Conservation (phyloP, 2,113 vertebrate genomes). For the Excalfactoria chinensis region DNA sequence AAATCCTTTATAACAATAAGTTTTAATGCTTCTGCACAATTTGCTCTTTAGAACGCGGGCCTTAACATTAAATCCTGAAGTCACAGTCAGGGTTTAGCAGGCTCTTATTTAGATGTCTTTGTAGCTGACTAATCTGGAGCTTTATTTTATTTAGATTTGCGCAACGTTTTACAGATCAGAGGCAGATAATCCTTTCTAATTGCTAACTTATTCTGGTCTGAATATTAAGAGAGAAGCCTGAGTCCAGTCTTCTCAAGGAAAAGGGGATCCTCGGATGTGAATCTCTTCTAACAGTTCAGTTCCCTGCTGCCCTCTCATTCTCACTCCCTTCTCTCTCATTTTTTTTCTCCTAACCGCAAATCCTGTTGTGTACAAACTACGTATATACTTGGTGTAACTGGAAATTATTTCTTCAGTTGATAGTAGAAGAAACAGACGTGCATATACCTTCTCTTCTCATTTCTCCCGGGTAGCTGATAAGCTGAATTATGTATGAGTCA, state of each 20-base stretch:
- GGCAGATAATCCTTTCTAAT: slow-evolving; percentile 57
- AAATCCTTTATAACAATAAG: slow-evolving; percentile 41
- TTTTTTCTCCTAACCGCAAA: slow-evolving; percentile 28
- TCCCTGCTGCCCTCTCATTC: slow-evolving; percentile 38
- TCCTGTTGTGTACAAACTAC: slow-evolving; percentile 61
- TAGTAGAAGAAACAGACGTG: slow-evolving; percentile 59
- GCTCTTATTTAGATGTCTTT: slow-evolving; percentile 43
- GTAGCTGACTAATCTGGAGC: slow-evolving; percentile 46
- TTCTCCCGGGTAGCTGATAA: slow-evolving; percentile 74
- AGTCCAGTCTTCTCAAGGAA: slow-evolving; percentile 39
- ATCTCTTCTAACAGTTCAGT: background rate
- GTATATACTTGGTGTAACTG: slow-evolving; percentile 63
- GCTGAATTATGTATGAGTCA: slow-evolving; percentile 79
- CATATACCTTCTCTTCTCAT: slow-evolving; percentile 70
- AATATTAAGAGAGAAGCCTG: slow-evolving; percentile 21
- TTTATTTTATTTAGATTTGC: slow-evolving; percentile 61
- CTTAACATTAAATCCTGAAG: slow-evolving; percentile 35
- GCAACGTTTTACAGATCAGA: slow-evolving; percentile 25
- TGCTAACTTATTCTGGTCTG: slow-evolving; percentile 18
- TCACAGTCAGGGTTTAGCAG: slow-evolving; percentile 39
- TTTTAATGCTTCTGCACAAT: slow-evolving; percentile 42
- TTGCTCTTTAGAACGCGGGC: slow-evolving; percentile 11
- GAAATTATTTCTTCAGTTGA: slow-evolving; percentile 76
- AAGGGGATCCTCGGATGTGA: background rate
- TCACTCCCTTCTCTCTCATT: slow-evolving; percentile 25